phyloP scores from a whole-genome alignment of 2,888 invertebrate species.

The Tipula vernalis region DNA sequence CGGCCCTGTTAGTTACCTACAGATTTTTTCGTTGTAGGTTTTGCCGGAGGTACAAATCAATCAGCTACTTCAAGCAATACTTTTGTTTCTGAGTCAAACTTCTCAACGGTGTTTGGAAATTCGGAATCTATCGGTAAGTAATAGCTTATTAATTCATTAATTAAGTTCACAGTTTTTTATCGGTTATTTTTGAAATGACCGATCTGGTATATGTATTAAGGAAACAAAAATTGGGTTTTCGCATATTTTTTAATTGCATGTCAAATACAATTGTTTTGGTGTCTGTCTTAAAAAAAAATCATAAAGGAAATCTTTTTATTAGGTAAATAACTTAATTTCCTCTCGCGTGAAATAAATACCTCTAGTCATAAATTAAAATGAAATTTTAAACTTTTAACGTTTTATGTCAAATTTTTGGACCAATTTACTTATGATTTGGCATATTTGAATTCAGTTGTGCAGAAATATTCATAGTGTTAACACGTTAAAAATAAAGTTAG shows the following conservation, averaged over 20 bases:
- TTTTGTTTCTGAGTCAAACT: slow-evolving; percentile 78
- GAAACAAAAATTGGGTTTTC: not conserved
- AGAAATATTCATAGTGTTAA: no score
- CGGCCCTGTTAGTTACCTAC: no score
- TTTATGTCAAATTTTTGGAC: no score
- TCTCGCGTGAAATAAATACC: no score
- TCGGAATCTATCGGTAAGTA: slow-evolving; percentile 53
- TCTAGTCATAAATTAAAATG: no score
- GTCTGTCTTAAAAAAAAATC: no score
- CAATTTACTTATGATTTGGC: no score
- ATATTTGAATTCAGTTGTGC: no score
- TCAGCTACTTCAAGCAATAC: slow-evolving; percentile 36
- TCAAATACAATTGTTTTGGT: not conserved
- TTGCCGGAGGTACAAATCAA: slow-evolving; percentile 20
- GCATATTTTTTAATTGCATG: not conserved
- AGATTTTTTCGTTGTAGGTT: not conserved
- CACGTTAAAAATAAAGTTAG: no score
- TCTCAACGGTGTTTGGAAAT: slow-evolving; percentile 77
- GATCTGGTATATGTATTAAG: not conserved
- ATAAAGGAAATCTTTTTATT: no score
- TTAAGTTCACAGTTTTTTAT: not conserved
- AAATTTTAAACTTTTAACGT: no score
- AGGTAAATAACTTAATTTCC: no score
- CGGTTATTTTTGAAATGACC: not conserved
- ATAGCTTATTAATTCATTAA: not conserved